phyloP scores from a whole-genome alignment of 2,797 vertebrate genomes.

The Philypnodon macrostomus region DNA sequence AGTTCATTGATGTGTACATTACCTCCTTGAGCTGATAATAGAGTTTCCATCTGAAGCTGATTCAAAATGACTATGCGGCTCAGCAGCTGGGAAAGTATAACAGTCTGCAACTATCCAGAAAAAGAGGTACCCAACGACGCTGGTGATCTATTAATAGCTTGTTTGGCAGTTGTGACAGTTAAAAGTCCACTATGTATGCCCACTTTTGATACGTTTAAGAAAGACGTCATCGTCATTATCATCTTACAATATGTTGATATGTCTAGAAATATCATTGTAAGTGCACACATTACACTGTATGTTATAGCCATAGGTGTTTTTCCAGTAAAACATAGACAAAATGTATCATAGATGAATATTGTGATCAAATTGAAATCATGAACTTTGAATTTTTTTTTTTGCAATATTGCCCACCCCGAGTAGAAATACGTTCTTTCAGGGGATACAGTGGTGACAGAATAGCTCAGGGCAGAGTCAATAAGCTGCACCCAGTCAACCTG shows the following conservation, averaged over 20 bases:
- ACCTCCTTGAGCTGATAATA: constrained; percentile 26
- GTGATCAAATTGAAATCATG: too few species aligned
- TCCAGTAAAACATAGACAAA: too few species aligned
- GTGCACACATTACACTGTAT: too few species aligned
- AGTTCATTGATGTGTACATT: constrained; percentile 37
- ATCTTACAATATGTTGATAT: too few species aligned
- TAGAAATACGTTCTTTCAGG: constrained; percentile 7
- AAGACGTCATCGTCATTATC: too few species aligned
- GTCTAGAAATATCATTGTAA: too few species aligned
- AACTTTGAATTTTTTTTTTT: too few species aligned
- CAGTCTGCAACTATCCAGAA: constrained; percentile 22
- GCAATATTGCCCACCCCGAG: too few species aligned
- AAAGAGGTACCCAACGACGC: constrained; percentile 30
- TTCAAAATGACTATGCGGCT: constrained; percentile 36
- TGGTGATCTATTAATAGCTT: constrained; percentile 49
- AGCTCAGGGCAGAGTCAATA: constrained; percentile 44
- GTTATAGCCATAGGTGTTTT: too few species aligned
- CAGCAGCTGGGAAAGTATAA: constrained; percentile 30
- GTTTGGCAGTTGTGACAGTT: constrained; percentile 32
- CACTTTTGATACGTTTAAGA: neutral
- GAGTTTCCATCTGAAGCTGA: constrained; percentile 27
- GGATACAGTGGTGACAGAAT: constrained; percentile 20
- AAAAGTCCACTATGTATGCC: constrained; percentile 7
- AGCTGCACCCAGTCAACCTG: constrained; percentile 41
- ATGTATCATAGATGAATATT: too few species aligned